A percentile compares a stretch with the other conserved stretches of the same genome.
Conservation (phyloP, 2,888 invertebrate species). For the Diaprepes abbreviatus region DNA sequence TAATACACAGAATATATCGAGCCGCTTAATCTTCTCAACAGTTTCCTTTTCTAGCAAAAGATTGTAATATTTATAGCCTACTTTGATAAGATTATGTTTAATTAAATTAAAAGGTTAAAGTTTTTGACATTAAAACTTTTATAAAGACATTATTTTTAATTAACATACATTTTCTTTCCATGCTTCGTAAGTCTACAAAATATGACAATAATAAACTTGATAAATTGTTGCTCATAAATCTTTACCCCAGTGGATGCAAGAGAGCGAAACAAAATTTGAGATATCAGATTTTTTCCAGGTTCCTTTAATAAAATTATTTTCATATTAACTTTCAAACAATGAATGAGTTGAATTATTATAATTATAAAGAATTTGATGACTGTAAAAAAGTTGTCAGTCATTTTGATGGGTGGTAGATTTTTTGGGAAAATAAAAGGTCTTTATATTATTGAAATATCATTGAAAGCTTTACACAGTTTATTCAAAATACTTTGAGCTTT, state of each 20-base stretch:
- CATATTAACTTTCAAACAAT: neutral
- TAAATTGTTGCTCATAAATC: slow-evolving; percentile 23
- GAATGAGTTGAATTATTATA: no score
- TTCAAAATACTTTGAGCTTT: no score
- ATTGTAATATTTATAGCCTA: no score
- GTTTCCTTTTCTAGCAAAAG: no score
- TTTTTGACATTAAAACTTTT: slow-evolving; percentile 8
- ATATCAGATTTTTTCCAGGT: slow-evolving; percentile 9
- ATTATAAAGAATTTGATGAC: no score
- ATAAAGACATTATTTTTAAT: slow-evolving; percentile 17
- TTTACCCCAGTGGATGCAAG: neutral
- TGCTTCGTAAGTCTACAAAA: slow-evolving; percentile 18
- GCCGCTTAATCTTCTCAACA: no score
- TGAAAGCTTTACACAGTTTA: no score
- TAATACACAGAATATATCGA: no score
- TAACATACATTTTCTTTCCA: slow-evolving; percentile 25
- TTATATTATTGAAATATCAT: no score
- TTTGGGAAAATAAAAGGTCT: no score
- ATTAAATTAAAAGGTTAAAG: slow-evolving; percentile 6
- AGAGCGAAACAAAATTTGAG: slow-evolving; percentile 10
- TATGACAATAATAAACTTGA: slow-evolving; percentile 28
- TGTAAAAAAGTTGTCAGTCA: no score
- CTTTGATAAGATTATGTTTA: slow-evolving; percentile 3
- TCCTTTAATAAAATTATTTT: neutral
- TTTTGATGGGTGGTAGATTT: no score